phyloP scores from a whole-genome alignment of 2,797 vertebrate genomes.

The Muscicapa striata region DNA sequence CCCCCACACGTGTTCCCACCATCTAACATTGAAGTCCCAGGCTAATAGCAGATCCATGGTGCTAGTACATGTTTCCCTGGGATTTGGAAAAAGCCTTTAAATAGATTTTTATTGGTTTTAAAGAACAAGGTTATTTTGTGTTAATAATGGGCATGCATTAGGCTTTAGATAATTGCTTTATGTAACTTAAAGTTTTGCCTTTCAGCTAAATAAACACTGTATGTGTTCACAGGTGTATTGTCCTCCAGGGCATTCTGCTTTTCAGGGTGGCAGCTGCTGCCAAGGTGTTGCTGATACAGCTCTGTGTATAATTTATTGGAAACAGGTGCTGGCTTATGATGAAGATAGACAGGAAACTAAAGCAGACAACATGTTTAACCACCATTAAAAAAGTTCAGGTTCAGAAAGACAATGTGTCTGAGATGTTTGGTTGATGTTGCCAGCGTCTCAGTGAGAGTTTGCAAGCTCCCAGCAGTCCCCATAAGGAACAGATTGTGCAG shows the following conservation, averaged over 20 bases:
- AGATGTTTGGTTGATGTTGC: slow-evolving; percentile 76
- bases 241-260: slow-evolving; percentile 77
- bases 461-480: slow-evolving; percentile 63
- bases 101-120: slow-evolving; percentile 79
- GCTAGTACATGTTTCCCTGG: slow-evolving; percentile 54
- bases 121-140: slow-evolving; percentile 81
- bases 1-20: slow-evolving; percentile 46
- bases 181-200: slow-evolving; percentile 77
- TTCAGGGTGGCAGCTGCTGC: slow-evolving; percentile 77
- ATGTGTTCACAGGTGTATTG: slow-evolving; percentile 85
- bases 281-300: slow-evolving; percentile 82
- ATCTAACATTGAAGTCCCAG: slow-evolving; percentile 37
- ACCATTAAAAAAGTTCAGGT: slow-evolving; percentile 76
- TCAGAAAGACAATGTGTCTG: slow-evolving; percentile 79
- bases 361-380: slow-evolving; percentile 81
- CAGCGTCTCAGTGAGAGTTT: slow-evolving; percentile 65
- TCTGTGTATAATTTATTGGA: slow-evolving; percentile 79
- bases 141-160: slow-evolving; percentile 79
- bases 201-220: slow-evolving; percentile 80
- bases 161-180: slow-evolving; percentile 82
- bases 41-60: slow-evolving; percentile 55
- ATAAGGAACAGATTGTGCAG: slow-evolving; percentile 74
- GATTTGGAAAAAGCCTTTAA: slow-evolving; percentile 78
- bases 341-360: slow-evolving; percentile 81
- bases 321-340: slow-evolving; percentile 80